These are phyloP conservation scores for Drosophila nannoptera DNA, from an alignment of 1,140 invertebrate species.

Conservation along the genomic window DNA sequence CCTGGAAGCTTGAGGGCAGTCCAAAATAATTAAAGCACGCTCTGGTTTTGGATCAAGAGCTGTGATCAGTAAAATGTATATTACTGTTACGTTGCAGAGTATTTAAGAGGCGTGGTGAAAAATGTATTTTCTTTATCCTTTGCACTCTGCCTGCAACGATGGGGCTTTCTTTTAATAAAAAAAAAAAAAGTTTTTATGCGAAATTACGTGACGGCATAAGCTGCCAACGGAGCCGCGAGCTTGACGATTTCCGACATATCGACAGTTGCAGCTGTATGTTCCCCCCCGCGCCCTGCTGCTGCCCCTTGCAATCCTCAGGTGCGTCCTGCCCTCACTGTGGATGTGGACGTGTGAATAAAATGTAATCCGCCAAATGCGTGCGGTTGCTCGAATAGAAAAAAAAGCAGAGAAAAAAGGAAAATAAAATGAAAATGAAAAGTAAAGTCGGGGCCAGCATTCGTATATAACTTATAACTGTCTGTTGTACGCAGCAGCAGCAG, in stretches of 20 bases:
- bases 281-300: background rate
- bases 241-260: conserved; percentile 72
- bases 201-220: conserved; percentile 57
- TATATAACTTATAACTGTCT: conserved; percentile 51
- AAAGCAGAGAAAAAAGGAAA: background rate
- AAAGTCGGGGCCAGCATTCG: conserved; percentile 5
- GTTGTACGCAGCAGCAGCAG: conserved; percentile 21
- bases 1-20: too few relatives aligned
- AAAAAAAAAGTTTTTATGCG: conserved; percentile 38
- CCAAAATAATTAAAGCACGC: too few relatives aligned
- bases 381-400: conserved; percentile 20
- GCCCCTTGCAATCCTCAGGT: background rate
- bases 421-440: background rate
- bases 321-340: background rate
- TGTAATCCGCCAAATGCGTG: conserved; percentile 64
- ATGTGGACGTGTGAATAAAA: conserved; percentile 58
- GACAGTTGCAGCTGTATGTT: conserved; percentile 43
- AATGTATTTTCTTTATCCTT: too few relatives aligned
- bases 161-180: conserved; percentile 9
- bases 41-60: too few relatives aligned
- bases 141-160: background rate
- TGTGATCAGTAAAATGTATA: too few relatives aligned
- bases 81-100: too few relatives aligned
- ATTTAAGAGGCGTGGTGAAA: too few relatives aligned
- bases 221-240: conserved; percentile 42